Evolutionary conservation across 2,888 invertebrate species (phyloP).

Genomic region (Tuberolachnus salignus): DNA sequence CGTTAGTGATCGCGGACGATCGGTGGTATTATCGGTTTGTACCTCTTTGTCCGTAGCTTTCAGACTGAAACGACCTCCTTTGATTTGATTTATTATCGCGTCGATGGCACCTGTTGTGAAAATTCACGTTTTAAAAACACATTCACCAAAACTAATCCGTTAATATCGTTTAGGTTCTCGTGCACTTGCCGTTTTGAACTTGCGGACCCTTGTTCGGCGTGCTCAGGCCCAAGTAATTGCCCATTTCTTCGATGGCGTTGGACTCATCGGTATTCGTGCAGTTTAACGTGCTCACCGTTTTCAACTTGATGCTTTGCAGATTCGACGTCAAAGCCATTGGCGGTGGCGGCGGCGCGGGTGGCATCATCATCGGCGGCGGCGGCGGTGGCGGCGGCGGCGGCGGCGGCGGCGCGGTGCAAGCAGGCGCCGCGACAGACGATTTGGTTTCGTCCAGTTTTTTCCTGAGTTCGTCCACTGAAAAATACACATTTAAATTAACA

Average conservation of each 20-base stretch:
- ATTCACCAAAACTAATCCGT: too few species aligned
- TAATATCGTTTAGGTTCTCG: neutral
- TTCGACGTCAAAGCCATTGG: conserved; percentile 39
- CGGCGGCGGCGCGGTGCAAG: conserved; percentile 63
- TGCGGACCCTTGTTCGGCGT: conserved; percentile 67
- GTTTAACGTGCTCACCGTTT: conserved; percentile 60
- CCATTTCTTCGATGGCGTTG: conserved; percentile 66
- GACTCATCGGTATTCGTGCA: conserved; percentile 58
- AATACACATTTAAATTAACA: too few species aligned
- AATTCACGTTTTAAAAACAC: too few species aligned
- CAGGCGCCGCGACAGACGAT: conserved; percentile 63
- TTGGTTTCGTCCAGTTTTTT: conserved; percentile 61
- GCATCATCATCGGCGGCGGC: conserved; percentile 59
- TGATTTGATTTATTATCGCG: conserved; percentile 78
- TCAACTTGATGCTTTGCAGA: conserved; percentile 62
- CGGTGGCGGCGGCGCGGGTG: conserved; percentile 60
- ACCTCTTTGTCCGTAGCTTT: conserved; percentile 68
- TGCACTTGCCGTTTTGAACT: conserved; percentile 57
- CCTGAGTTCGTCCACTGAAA: conserved; percentile 59
- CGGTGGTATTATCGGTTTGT: conserved; percentile 38
- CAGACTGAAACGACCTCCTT: conserved; percentile 75
- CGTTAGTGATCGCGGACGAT: too few species aligned
- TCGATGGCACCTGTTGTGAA: conserved; percentile 69
- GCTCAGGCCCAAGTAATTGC: conserved; percentile 68
- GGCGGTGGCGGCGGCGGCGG: conserved; percentile 62